A percentile compares a stretch with the other conserved stretches of the same genome.
phyloP scores from a whole-genome alignment of 2,888 invertebrate species.

The Mimas tiliae region DNA sequence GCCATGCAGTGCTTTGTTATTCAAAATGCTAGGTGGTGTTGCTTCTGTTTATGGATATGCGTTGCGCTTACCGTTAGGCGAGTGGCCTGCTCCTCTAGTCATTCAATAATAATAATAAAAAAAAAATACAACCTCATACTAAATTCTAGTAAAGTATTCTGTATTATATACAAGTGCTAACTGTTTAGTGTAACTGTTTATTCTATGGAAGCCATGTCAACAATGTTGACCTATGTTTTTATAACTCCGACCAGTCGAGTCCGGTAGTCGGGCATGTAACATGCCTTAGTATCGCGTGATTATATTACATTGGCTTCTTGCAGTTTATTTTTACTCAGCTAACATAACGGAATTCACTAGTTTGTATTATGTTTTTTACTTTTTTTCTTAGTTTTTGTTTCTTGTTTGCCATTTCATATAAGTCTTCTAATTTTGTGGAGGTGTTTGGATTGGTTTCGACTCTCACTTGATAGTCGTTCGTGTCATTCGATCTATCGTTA shows the following conservation, averaged over 20 bases:
- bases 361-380: neutral
- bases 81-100: too few relatives aligned
- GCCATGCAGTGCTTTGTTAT: too few relatives aligned
- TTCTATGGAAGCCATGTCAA: conserved; percentile 15
- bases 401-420: neutral
- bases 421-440: too few relatives aligned
- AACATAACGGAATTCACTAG: conserved; percentile 6
- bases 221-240: neutral
- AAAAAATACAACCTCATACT: neutral
- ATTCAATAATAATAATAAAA: too few relatives aligned
- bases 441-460: neutral
- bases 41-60: too few relatives aligned
- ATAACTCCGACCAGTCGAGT: neutral
- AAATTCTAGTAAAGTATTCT: neutral
- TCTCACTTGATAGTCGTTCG: too few relatives aligned
- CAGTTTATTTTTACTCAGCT: conserved; percentile 6
- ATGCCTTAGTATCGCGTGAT: conserved; percentile 19
- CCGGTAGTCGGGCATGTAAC: neutral
- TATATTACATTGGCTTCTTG: conserved; percentile 21
- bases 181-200: conserved; percentile 20
- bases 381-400: conserved; percentile 4
- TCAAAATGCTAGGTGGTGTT: too few relatives aligned
- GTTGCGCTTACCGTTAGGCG: too few relatives aligned
- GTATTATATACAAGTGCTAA: neutral
- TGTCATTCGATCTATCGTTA: too few relatives aligned